Evolutionary conservation across 2,888 invertebrate species (phyloP), one percentile per base, ranked within the genome.

Genomic region (Ophion obscuratus): DNA sequence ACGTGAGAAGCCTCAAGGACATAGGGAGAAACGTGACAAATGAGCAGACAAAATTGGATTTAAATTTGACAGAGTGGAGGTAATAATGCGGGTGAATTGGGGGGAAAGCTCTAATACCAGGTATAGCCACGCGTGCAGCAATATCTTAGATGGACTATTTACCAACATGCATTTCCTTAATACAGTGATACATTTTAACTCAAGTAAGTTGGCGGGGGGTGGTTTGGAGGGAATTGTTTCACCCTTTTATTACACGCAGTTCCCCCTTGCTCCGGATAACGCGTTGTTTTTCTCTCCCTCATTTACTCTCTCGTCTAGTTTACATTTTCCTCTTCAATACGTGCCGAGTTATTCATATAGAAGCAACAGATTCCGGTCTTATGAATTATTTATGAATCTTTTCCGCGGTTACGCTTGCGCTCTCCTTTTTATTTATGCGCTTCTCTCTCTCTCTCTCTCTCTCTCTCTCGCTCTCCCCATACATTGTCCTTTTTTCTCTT

Each of bases 331-430:
- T 71, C 62, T 74, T 64, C 62, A 83, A 79, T 74, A 64, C 66
- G 67, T 73, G 61, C 78, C 73, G 77, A 78, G 83, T 86, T 86
- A 83, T 87, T 85, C 81, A 66, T 79, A 71, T 73, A 53, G 80
- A 87, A 89, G 88, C 89, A 89, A 89, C 89, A 89, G 89, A 89
- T 89, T 88, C 84, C 62, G 75, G 73, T 76, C 61, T 71, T 77
- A 87, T 90, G 89, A 89, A 90, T 89, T 88, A 90, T 89, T 88
- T 88, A 90, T 90, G 85, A 85, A 88, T 75, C 73, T 68, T 71
- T 80, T 82, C 70, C 68, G 68, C 79, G 83, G 74, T 84, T 87
- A 84, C 81, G 79, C 77, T 75, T 64, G 57, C 53, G 61, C 31
- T 81, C 47, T 79, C 81, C 71, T 82, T 84, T 78, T 83, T 83